Conservation (phyloP, 92 coral and sea anemone genomes). For the Actinostola sp. region DNA sequence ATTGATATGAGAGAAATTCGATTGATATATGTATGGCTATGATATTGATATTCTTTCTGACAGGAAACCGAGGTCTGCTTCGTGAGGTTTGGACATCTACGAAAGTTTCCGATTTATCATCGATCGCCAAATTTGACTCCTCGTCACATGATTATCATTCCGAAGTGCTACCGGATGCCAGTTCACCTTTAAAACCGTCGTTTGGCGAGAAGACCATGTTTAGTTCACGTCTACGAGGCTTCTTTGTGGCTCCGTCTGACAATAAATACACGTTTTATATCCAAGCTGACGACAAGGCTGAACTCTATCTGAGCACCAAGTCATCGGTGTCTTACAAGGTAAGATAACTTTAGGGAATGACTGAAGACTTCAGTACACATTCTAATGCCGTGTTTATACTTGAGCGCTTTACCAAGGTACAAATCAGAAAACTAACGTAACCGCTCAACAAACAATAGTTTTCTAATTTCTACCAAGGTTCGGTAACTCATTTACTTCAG, state of each 20-base stretch:
- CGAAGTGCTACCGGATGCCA: conserved; percentile 59
- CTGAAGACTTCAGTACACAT: too few species aligned
- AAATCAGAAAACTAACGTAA: too few species aligned
- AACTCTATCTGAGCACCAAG: conserved; percentile 63
- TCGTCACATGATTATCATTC: conserved; percentile 63
- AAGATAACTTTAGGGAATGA: too few species aligned
- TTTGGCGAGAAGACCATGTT: conserved; percentile 61
- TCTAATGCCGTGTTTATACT: too few species aligned
- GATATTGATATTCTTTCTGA: not conserved
- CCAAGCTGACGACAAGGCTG: conserved; percentile 75
- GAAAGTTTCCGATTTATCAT: conserved; percentile 54
- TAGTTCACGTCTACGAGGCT: conserved; percentile 74
- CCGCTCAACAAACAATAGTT: too few species aligned
- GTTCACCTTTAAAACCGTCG: conserved; percentile 60
- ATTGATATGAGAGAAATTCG: too few species aligned
- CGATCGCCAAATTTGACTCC: conserved; percentile 49
- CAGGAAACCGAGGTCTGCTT: conserved; percentile 80
- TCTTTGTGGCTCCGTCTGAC: conserved; percentile 84
- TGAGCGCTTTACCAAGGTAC: too few species aligned
- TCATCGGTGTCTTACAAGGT: conserved; percentile 62
- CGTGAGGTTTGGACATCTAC: conserved; percentile 79
- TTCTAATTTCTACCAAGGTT: too few species aligned
- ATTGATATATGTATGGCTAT: too few species aligned
- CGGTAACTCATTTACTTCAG: too few species aligned
- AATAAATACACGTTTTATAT: conserved; percentile 75